Evolutionary conservation across 2,797 vertebrate species (phyloP).

Genomic region (Bovichtus variegatus): DNA sequence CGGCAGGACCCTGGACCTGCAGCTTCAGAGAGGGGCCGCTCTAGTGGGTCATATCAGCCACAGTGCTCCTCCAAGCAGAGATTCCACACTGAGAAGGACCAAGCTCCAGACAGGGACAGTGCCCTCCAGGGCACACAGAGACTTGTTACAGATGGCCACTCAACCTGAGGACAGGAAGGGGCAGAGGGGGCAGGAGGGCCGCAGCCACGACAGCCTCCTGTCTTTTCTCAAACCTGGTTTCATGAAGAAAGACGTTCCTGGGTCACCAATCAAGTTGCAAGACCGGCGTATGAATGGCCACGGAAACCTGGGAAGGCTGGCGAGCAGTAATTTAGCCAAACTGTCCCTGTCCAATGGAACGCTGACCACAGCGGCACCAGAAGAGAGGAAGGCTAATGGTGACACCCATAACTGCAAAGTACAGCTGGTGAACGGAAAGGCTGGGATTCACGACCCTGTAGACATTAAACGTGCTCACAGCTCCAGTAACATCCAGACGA

Average conservation of each 20-base stretch:
- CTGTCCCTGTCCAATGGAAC: slow-evolving; percentile 81
- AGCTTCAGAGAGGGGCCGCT: slow-evolving; percentile 61
- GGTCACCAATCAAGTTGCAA: slow-evolving; percentile 57
- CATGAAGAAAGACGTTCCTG: slow-evolving; percentile 81
- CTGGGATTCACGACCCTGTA: slow-evolving; percentile 33
- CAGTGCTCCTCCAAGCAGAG: slow-evolving; percentile 78
- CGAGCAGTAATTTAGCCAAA: slow-evolving; percentile 57
- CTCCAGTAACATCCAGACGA: slow-evolving; percentile 87
- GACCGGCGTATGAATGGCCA: slow-evolving; percentile 54
- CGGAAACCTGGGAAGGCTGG: slow-evolving; percentile 47
- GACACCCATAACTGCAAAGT: slow-evolving; percentile 49
- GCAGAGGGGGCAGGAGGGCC: slow-evolving; percentile 67
- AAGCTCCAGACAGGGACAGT: slow-evolving; percentile 48
- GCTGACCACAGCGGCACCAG: slow-evolving; percentile 48
- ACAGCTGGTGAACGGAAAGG: slow-evolving; percentile 68
- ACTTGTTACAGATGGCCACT: slow-evolving; percentile 49
- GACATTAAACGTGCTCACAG: slow-evolving; percentile 88
- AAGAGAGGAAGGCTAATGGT: slow-evolving; percentile 55
- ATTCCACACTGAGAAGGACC: slow-evolving; percentile 74
- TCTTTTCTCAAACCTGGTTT: slow-evolving; percentile 84
- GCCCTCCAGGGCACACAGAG: slow-evolving; percentile 56
- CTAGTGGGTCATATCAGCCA: slow-evolving; percentile 60
- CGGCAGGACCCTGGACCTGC: slow-evolving; percentile 69
- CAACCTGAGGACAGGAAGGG: slow-evolving; percentile 58
- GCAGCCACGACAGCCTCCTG: slow-evolving; percentile 81